A percentile compares a stretch with the other conserved stretches of the same genome.
phyloP scores from a whole-genome alignment of 2,113 vertebrate species.

The Mus spicilegus region DNA sequence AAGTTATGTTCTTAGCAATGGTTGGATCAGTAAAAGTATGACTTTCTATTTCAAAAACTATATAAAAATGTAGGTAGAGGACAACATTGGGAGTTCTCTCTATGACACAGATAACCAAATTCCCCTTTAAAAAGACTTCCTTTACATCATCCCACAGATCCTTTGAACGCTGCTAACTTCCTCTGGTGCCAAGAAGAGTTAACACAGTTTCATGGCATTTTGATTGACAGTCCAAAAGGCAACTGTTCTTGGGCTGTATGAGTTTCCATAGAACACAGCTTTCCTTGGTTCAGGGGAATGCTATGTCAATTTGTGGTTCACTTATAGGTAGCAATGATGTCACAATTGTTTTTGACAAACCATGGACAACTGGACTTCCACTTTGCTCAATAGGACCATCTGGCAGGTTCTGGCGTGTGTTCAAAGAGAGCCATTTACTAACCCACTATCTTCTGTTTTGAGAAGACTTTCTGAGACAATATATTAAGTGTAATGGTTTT shows the following conservation, averaged over 20 bases:
- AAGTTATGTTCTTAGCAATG: not conserved
- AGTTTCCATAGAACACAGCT: not conserved
- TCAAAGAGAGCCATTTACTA: not conserved
- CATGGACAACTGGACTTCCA: not conserved
- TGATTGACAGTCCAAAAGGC: slow-evolving; percentile 21
- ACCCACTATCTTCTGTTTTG: not conserved
- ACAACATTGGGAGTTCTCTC: not conserved
- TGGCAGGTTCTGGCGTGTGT: not conserved
- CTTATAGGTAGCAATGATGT: slow-evolving; percentile 30
- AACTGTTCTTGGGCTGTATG: not conserved
- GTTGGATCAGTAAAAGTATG: not conserved
- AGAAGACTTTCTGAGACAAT: not conserved
- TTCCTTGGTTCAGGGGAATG: slow-evolving; percentile 1
- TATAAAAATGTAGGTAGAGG: not conserved
- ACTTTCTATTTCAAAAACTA: not conserved
- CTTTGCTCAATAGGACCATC: not conserved
- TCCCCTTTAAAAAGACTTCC: not conserved
- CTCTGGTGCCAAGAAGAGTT: not conserved
- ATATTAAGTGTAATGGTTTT: not conserved
- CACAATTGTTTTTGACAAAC: slow-evolving; percentile 1
- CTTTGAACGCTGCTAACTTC: not conserved
- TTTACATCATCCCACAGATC: not conserved
- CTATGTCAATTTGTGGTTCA: not conserved
- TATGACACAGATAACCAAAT: not conserved
- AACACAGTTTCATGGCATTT: slow-evolving; percentile 4